These are phyloP conservation scores for Brachirus orientalis DNA, from an alignment of 2,113 vertebrate genomes.

Conservation along the genomic window DNA sequence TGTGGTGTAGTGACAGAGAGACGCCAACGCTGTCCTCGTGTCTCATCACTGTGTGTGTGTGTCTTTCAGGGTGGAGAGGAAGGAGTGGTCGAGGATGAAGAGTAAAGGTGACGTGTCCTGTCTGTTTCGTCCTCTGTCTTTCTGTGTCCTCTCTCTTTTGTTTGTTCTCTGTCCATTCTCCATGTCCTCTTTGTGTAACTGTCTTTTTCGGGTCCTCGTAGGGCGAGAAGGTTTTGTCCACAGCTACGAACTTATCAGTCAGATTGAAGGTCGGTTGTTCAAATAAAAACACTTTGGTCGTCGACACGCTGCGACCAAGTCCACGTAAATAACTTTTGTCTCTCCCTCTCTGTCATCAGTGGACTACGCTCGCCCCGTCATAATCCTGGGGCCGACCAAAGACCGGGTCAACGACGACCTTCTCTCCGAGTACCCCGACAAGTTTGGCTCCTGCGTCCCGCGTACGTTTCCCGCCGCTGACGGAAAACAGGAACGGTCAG, in stretches of 20 bases:
- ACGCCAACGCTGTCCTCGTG: too few relatives aligned
- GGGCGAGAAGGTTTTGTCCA: slow-evolving; percentile 86
- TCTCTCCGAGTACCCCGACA: slow-evolving; percentile 89
- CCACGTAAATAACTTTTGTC: neutral
- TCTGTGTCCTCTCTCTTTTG: neutral
- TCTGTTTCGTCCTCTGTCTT: neutral
- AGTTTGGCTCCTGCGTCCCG: slow-evolving; percentile 90
- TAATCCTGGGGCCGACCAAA: slow-evolving; percentile 89
- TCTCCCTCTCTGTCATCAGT: slow-evolving; percentile 67
- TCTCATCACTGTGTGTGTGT: slow-evolving; percentile 12
- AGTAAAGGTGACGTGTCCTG: slow-evolving; percentile 77
- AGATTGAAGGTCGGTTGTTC: slow-evolving; percentile 85
- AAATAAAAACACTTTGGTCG: neutral
- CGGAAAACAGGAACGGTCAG: accelerated
- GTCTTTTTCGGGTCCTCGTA: slow-evolving; percentile 20
- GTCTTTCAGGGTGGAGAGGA: slow-evolving; percentile 87
- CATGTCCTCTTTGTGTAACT: neutral
- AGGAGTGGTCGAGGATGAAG: slow-evolving; percentile 90
- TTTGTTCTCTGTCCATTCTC: neutral
- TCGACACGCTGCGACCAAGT: neutral
- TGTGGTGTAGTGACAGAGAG: neutral
- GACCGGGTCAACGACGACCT: slow-evolving; percentile 90
- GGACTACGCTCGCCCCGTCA: slow-evolving; percentile 89
- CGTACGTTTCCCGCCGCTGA: slow-evolving; percentile 74
- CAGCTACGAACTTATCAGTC: slow-evolving; percentile 88